Evolutionary conservation across 2,888 invertebrate genomes (phyloP).

Genomic region (Lithophane socia): DNA sequence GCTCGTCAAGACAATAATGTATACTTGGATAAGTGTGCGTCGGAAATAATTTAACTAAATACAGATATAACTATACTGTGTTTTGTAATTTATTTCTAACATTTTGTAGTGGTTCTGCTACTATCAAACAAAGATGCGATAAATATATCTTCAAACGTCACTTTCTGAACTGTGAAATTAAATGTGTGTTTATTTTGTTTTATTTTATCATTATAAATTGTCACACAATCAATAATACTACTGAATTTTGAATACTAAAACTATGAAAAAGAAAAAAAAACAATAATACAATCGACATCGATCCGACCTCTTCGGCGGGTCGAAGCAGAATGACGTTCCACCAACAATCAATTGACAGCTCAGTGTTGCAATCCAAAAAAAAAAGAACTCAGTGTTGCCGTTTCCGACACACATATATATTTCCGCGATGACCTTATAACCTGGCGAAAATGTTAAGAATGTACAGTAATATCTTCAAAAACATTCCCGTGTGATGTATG

Average conservation of each 20-base stretch:
- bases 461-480: conserved; percentile 62
- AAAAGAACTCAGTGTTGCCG: not conserved
- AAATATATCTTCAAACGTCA: not conserved
- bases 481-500: conserved; percentile 64
- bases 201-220: not conserved
- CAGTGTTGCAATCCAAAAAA: conserved; percentile 26
- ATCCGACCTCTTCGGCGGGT: not conserved
- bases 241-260: no score
- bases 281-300: not conserved
- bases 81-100: not conserved
- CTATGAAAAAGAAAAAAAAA: no score
- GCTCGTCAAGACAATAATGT: not conserved
- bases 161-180: not conserved
- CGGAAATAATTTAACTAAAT: not conserved
- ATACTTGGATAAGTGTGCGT: not conserved
- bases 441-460: conserved; percentile 46
- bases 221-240: not conserved
- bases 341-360: conserved; percentile 5
- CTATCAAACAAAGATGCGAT: not conserved
- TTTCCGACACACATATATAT: conserved; percentile 9
- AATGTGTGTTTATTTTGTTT: not conserved
- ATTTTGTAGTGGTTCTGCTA: not conserved
- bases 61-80: not conserved
- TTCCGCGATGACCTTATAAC: conserved; percentile 34
- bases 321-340: not conserved